Evolutionary conservation across 2,113 vertebrate genomes (phyloP), one percentile per base, ranked within the genome.

Genomic region (Tragulus kanchil): DNA sequence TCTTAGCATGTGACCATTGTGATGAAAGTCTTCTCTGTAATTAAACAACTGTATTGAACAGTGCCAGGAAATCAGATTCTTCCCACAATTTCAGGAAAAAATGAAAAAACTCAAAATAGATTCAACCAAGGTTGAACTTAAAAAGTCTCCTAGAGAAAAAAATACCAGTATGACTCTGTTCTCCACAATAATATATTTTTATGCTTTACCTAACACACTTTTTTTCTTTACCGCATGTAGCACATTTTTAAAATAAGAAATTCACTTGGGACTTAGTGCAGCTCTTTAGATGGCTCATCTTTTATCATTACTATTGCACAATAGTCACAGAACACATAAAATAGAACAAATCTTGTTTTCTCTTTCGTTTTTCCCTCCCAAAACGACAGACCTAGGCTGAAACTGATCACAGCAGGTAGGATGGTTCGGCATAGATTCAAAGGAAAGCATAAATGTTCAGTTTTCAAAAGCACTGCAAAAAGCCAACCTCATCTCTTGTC

Each of bases 331-430:
- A 78, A 71, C 77, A 90, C 89, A 94, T 67, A 93, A 97, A 95
- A 96, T 89, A 97, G 93, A 97, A 93, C 86, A 88, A 95, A 95
- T 92, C 79, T 91, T 96, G 61, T 78, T 97, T 94, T 96, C 62
- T 93, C 81, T 85, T 90, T 92, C 28, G 3, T 56, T 93, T 91
- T 83, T 36, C 58, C 56, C 36, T 25, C 56, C 28, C 54, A 58
- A 77, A 96, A 95, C 31, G 65, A 85, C 58, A 97, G 92, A 89
- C 92, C 84, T 85, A 85, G 45, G 93, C 25, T 95, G 79, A 95
- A 97, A 97, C 86, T 90, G 93, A 97, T 95, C 96, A 94, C 92
- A 97, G 97, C 89, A 78, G 96, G 96, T 93, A 97, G 73, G 79
- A 88, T 58, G 45, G 94, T 78, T 96, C 48, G 1, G 89, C 94